Evolutionary conservation across 2,888 invertebrate species (phyloP), one percentile per base, ranked within the genome.

Genomic region (Eumacrocentrus americanus): DNA sequence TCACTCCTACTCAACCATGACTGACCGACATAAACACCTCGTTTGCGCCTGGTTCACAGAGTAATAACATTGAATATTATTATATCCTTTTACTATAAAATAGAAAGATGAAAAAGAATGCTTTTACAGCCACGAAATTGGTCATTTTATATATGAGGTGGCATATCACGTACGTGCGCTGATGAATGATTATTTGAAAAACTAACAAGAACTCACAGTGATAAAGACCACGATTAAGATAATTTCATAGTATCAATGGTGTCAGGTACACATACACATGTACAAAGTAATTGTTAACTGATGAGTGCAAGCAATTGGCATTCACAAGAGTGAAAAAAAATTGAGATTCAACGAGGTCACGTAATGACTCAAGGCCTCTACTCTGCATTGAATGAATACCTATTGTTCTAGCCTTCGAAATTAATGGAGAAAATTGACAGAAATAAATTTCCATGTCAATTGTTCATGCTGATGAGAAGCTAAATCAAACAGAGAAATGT

Each of bases 181-280:
- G 29, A 12, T 40, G 11, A 14, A 38, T 50, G 40, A 50, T 57
- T 57, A 42, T 50, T 50, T 37, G 25, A 44, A 58, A 58, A 58
- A 52, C 46, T 23, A 37, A 48, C 25, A 58, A n/a, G 44, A 7
- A 34, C 9, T 35, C 11, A 58, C 25, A 35, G 20, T 40, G 23
- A 38, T 52, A 37, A 46, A 14, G 2, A 20, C 20, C 51, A 38
- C 22, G 12, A 37, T 52, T 22, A 12, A 37, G n/a, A 37, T 52
- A 52, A 52, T 52, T 11, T 16, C 46, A 55, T 37, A 35, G 4
- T 44, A 42, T 55, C 20, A 23, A 55, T 46, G 34, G 46, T 22
- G 37, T 44, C 18, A 35, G 35, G 18, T 22, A 22, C n/a, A 37
- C 4, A 37, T 23, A 38, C 12, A 20, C 34, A 51, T 18, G 7